Evolutionary conservation across 1,140 invertebrate genomes (phyloP).

Genomic region (Drosophila nannoptera): DNA sequence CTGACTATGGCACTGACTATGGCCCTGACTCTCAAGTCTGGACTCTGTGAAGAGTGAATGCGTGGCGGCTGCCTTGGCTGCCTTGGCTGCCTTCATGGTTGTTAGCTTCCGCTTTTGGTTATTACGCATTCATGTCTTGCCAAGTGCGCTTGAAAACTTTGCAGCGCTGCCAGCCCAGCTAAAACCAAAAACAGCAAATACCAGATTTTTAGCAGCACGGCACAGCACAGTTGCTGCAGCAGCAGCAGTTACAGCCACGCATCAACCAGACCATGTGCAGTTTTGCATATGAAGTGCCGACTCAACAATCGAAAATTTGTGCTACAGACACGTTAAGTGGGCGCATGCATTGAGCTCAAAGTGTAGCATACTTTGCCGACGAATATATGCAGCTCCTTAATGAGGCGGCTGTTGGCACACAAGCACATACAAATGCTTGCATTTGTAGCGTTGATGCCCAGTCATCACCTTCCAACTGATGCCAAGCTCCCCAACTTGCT

Average conservation of each 20-base stretch:
- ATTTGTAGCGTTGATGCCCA: neutral
- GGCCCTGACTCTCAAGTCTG: slow-evolving; percentile 14
- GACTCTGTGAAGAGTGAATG: slow-evolving; percentile 31
- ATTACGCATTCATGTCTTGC: slow-evolving; percentile 76
- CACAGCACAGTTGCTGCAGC: slow-evolving; percentile 37
- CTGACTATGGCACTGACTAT: slow-evolving; percentile 18
- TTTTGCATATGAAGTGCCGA: slow-evolving; percentile 75
- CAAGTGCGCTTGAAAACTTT: slow-evolving; percentile 74
- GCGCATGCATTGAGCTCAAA: slow-evolving; percentile 41
- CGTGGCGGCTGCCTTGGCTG: slow-evolving; percentile 50
- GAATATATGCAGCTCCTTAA: slow-evolving; percentile 61
- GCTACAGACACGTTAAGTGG: slow-evolving; percentile 73
- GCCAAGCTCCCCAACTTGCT: slow-evolving; percentile 1
- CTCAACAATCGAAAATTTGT: slow-evolving; percentile 75
- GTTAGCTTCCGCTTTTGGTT: slow-evolving; percentile 76
- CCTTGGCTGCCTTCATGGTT: slow-evolving; percentile 52
- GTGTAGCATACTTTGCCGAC: slow-evolving; percentile 65
- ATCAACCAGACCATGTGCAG: slow-evolving; percentile 44
- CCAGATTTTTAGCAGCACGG: slow-evolving; percentile 64
- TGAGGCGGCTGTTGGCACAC: slow-evolving; percentile 37
- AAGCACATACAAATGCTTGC: neutral
- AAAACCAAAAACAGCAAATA: slow-evolving; percentile 74
- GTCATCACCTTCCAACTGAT: neutral
- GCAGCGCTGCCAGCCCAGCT: slow-evolving; percentile 39
- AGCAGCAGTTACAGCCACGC: slow-evolving; percentile 28